Base-by-base conservation (phyloP, 1,140 invertebrate genomes). In the Argopecten irradians region DNA sequence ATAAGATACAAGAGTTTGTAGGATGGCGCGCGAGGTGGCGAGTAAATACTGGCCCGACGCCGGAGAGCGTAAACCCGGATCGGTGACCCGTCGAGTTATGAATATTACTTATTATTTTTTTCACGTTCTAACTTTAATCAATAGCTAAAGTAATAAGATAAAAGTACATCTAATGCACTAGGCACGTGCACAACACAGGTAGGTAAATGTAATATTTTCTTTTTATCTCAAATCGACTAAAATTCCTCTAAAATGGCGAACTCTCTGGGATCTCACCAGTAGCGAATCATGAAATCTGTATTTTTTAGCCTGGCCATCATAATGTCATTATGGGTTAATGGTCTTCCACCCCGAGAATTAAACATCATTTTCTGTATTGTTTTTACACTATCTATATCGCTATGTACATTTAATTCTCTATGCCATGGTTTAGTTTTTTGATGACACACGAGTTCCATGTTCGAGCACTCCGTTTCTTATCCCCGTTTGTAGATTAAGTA, bases 321-420 rank as follows among this genome's bases (percentile, higher is more conserved):
- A 71, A 71, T 71, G 55, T 71, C 55, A 28, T 71, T 71, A 71
- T 16, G 55, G 55, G 55, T 71, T 71, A 71, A 71, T 71, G 55
- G 55, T 71, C 55, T 71, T 28, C 22, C 55, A 71, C 55, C 55
- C 55, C 22, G 55, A 71, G 55, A 71, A 71, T 71, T 46, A 71
- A 71, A 71, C 55, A 71, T n/a, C 55, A 71, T 71, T 71, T 28
- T 16, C 55, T 3, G 55, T 71, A 71, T 71, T 71, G 55, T 71
- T 71, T 71, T 71, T 71, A 71, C 55, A 71, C 55, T 71, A 71
- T 71, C 55, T 71, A n/a, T 71, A 71, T 71, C 55, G n/a, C 55
- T 28, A 16, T 71, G 8, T 71, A 71, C 55, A 71, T 71, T 71
- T 71, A 71, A 71, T 71, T 71, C n/a, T 71, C 55, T 22, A 71